Conservation (phyloP, 1,140 invertebrate genomes). For the Zeugodacus cucurbitae region DNA sequence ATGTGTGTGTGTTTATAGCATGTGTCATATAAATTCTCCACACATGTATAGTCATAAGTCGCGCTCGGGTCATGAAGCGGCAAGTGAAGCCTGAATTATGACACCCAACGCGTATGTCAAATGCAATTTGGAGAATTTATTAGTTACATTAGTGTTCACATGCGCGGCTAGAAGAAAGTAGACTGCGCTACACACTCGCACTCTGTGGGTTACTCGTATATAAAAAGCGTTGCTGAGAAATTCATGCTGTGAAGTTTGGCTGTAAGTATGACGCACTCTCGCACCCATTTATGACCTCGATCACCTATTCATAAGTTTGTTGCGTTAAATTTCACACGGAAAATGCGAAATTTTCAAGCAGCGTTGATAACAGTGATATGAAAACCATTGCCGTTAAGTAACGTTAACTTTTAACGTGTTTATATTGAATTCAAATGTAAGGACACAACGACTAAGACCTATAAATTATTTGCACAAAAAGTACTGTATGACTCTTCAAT, state of each 20-base stretch:
- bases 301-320: neutral
- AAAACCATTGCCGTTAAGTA: no score
- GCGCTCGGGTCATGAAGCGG: slow-evolving; percentile 11
- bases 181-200: neutral
- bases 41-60: slow-evolving; percentile 10
- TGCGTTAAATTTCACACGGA: neutral
- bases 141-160: slow-evolving; percentile 22
- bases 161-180: neutral
- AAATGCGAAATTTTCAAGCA: neutral
- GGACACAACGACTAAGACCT: no score
- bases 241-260: neutral
- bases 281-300: neutral
- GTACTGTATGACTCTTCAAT: no score
- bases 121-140: slow-evolving; percentile 38
- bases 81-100: slow-evolving; percentile 35
- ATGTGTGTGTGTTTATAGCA: neutral
- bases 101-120: slow-evolving; percentile 34
- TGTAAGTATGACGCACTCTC: neutral
- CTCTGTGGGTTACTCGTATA: neutral
- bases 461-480: no score
- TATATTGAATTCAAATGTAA: no score
- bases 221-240: neutral
- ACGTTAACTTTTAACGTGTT: no score
- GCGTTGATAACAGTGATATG: no score
- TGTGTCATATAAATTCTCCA: slow-evolving; percentile 3